These are phyloP conservation scores for Uloborus plumipes DNA, from an alignment of 2,888 invertebrate genomes.

Conservation along the genomic window DNA sequence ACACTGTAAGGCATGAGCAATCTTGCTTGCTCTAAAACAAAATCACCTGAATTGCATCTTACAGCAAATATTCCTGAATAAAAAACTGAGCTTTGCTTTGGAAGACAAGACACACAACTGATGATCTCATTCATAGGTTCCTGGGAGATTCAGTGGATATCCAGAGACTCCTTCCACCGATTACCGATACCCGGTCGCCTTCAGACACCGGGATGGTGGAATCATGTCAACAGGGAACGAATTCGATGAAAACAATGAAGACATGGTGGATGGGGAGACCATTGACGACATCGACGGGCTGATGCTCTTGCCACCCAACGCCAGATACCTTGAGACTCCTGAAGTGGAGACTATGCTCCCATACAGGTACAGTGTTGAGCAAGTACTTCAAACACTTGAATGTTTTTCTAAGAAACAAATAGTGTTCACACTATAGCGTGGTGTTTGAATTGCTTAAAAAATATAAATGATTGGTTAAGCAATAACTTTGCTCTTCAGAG, in stretches of 20 bases:
- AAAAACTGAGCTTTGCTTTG: too few species aligned
- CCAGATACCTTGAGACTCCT: slow-evolving; percentile 14
- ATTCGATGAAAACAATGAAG: slow-evolving; percentile 16
- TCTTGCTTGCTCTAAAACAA: too few species aligned
- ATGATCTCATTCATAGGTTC: slow-evolving; percentile 9
- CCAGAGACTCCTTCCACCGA: slow-evolving; percentile 45
- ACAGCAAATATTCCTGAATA: too few species aligned
- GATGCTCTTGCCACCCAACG: slow-evolving; percentile 43
- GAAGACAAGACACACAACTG: too few species aligned
- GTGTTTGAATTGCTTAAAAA: too few species aligned
- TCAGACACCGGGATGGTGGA: slow-evolving; percentile 35
- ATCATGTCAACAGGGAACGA: slow-evolving; percentile 17
- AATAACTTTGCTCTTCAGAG: too few species aligned
- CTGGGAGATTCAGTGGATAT: slow-evolving; percentile 21
- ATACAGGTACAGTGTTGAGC: slow-evolving; percentile 5
- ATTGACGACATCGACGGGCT: slow-evolving; percentile 36
- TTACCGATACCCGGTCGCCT: slow-evolving; percentile 37
- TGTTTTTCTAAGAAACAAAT: too few species aligned
- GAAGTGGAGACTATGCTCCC: slow-evolving; percentile 4
- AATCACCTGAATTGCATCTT: too few species aligned
- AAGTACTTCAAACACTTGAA: too few species aligned
- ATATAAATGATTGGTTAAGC: too few species aligned
- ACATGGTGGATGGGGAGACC: slow-evolving; percentile 9
- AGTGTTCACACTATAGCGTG: too few species aligned
- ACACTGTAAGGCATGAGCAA: too few species aligned